Percentiles rank a stretch among this genome's conserved stretches.
Evolutionary conservation across 2,888 invertebrate genomes (phyloP).

Genomic region (Ischnus inquisitorius): DNA sequence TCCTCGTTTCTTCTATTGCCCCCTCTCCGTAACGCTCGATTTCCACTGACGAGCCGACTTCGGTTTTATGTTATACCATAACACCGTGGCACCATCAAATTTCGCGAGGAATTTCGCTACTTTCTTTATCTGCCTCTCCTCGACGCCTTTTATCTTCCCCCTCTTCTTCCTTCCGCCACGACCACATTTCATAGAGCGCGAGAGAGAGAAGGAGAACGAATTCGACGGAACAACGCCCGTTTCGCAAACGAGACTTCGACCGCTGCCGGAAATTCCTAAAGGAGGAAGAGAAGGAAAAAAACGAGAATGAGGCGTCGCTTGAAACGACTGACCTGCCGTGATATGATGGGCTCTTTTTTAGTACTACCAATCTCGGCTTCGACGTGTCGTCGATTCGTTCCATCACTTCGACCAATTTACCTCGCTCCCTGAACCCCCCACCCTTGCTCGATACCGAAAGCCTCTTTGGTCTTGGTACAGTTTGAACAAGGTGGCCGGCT

Average conservation of each 20-base stretch:
- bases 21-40: background rate
- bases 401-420: constrained; percentile 49
- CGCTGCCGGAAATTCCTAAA: constrained; percentile 49
- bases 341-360: constrained; percentile 52
- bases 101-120: constrained; percentile 35
- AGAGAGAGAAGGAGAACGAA: background rate
- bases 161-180: constrained; percentile 28
- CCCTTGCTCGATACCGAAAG: background rate
- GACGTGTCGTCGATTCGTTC: constrained; percentile 36
- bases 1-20: constrained; percentile 36
- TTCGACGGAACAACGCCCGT: background rate
- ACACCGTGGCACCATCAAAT: constrained; percentile 1
- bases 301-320: constrained; percentile 13
- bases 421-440: constrained; percentile 35
- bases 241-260: constrained; percentile 20
- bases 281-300: too few species aligned
- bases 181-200: background rate
- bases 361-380: constrained; percentile 46
- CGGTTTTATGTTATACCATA: constrained; percentile 2
- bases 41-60: constrained; percentile 15
- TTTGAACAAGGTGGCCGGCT: constrained; percentile 47
- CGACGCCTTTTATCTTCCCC: constrained; percentile 45
- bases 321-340: constrained; percentile 44
- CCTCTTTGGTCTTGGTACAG: constrained; percentile 14
- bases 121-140: constrained; percentile 30